Percentiles rank a stretch among this genome's conserved stretches.
Conservation (phyloP, 2,113 vertebrate genomes). For the Rynchops niger region DNA sequence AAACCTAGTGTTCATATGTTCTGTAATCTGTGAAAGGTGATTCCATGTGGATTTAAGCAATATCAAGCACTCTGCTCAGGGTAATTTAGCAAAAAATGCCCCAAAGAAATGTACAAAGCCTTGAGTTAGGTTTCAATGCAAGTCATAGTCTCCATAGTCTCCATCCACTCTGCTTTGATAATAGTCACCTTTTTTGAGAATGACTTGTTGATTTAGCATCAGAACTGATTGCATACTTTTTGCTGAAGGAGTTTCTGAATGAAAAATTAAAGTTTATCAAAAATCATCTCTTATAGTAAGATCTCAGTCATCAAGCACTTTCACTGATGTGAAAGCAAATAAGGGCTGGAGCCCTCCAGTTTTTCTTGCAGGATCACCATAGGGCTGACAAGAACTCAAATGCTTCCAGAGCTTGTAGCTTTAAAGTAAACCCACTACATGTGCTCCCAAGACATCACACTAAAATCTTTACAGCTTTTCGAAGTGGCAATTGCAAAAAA, state of each 20-base stretch:
- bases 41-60: background rate
- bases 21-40: background rate
- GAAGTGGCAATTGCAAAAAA: background rate
- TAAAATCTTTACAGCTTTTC: background rate
- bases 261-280: background rate
- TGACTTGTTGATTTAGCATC: background rate
- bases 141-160: background rate
- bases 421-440: background rate
- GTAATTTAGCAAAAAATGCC: background rate
- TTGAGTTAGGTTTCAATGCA: background rate
- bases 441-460: background rate
- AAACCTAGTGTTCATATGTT: background rate
- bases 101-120: background rate
- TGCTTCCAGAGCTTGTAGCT: background rate
- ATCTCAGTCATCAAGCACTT: background rate
- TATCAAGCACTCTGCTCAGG: background rate
- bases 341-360: background rate
- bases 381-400: background rate
- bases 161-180: background rate
- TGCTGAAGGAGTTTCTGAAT: background rate
- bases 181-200: background rate
- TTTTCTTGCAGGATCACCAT: background rate
- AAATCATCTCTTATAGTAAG: background rate
- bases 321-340: background rate
- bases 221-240: background rate